phyloP scores from a whole-genome alignment of 1,140 invertebrate genomes.

The Heliothis virescens region DNA sequence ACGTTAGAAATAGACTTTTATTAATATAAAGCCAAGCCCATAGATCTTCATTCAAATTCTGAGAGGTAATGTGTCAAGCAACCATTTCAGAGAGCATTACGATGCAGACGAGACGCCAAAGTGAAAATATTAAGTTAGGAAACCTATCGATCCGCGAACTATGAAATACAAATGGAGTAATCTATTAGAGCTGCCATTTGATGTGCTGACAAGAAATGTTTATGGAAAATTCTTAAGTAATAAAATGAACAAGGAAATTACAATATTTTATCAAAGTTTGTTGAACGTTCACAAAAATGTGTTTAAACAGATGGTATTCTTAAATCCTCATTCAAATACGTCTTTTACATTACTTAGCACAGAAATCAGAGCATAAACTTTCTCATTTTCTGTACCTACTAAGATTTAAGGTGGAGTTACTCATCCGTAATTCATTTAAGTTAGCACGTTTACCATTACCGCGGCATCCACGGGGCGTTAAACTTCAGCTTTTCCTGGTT shows the following conservation, averaged over 20 bases:
- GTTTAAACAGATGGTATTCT: neutral
- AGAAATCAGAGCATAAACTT: constrained; percentile 67
- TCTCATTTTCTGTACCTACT: constrained; percentile 69
- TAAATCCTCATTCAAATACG: constrained; percentile 23
- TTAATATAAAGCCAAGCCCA: neutral
- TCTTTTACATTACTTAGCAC: constrained; percentile 39
- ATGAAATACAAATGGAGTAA: constrained; percentile 11
- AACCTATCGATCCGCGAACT: constrained; percentile 17
- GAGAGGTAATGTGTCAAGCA: neutral
- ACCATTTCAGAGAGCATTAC: neutral
- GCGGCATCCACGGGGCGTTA: constrained; percentile 67
- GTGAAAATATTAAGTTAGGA: constrained; percentile 27
- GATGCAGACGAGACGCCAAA: neutral
- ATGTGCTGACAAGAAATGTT: neutral
- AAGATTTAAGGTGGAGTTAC: constrained; percentile 72
- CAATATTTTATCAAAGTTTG: neutral
- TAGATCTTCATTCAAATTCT: constrained; percentile 13
- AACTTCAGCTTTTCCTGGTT: constrained; percentile 67
- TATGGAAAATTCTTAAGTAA: neutral
- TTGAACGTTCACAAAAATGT: neutral
- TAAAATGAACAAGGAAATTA: neutral
- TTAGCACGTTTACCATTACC: constrained; percentile 73
- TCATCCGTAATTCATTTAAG: constrained; percentile 83
- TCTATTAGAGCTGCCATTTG: neutral
- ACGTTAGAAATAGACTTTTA: neutral